Percentiles rank a stretch among this genome's conserved stretches.
Conservation (phyloP, 2,113 vertebrate species). For the Oreocharis arfaki region DNA sequence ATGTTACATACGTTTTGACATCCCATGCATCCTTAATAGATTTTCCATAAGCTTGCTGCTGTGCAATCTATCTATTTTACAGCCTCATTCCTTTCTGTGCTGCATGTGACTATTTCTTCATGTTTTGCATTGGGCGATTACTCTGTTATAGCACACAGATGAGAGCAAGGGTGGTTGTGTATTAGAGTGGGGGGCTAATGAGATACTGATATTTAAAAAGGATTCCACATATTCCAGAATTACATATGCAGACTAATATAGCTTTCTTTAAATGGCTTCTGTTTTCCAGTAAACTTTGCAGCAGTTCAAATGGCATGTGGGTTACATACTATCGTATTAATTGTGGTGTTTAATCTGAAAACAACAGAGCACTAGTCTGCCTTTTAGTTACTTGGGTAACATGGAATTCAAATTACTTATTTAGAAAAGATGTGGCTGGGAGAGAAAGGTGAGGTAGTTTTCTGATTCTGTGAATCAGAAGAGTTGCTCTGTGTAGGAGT, state of each 20-base stretch:
- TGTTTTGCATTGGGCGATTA: neutral
- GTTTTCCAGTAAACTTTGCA: neutral
- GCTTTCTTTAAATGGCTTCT: neutral
- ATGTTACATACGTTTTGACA: neutral
- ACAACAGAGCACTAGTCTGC: neutral
- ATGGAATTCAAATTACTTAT: neutral
- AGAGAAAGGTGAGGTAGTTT: neutral
- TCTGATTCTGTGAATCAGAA: neutral
- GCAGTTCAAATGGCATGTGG: neutral
- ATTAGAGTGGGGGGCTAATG: neutral
- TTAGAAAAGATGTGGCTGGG: neutral
- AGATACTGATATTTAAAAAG: neutral
- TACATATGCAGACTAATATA: neutral
- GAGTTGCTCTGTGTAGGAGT: neutral
- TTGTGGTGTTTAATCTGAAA: neutral
- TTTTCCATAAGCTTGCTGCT: neutral
- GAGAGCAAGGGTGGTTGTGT: neutral
- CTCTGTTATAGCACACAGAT: neutral
- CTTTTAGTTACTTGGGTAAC: neutral
- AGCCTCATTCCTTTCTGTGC: neutral
- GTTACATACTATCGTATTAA: neutral
- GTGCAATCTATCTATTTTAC: neutral
- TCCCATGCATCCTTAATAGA: neutral
- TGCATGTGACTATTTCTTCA: neutral
- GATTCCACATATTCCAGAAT: neutral